These are phyloP conservation scores for Neocrepidodera transversa DNA, from an alignment of 2,888 invertebrate species.

Conservation along the genomic window DNA sequence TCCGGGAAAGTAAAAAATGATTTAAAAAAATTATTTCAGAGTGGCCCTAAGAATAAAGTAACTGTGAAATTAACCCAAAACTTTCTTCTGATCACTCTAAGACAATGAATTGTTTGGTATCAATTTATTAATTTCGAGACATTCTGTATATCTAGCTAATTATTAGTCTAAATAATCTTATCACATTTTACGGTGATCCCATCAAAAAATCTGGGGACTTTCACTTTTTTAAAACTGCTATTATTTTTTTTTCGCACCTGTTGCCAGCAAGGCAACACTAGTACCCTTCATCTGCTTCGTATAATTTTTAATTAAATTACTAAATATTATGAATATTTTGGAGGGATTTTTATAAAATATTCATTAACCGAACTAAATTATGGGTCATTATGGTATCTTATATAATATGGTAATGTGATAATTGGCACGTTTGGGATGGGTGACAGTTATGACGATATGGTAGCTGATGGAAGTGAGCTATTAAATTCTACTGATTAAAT, in stretches of 20 bases:
- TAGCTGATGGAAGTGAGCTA: background rate
- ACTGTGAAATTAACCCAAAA: no score
- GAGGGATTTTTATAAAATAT: constrained; percentile 17
- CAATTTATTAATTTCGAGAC: no score
- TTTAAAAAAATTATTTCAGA: no score
- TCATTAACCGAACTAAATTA: constrained; percentile 8
- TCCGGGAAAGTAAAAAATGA: no score
- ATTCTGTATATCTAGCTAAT: no score
- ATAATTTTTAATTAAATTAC: constrained; percentile 24
- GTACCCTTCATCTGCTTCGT: constrained; percentile 14
- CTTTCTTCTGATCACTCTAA: no score
- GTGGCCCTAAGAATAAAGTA: no score
- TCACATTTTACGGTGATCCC: constrained; percentile 27
- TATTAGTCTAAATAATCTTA: constrained; percentile 1
- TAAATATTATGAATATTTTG: constrained; percentile 16
- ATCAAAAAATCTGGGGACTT: constrained; percentile 34
- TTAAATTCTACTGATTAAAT: constrained; percentile 1
- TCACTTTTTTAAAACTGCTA: constrained; percentile 31
- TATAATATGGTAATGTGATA: constrained; percentile 18
- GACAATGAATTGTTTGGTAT: no score
- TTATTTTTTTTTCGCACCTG: constrained; percentile 12
- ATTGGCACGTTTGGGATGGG: constrained; percentile 15
- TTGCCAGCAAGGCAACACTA: background rate
- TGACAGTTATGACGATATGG: constrained; percentile 16
- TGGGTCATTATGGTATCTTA: constrained; percentile 12